Base-by-base conservation (phyloP, 2,113 vertebrate genomes). In the Uropsilus gracilis region DNA sequence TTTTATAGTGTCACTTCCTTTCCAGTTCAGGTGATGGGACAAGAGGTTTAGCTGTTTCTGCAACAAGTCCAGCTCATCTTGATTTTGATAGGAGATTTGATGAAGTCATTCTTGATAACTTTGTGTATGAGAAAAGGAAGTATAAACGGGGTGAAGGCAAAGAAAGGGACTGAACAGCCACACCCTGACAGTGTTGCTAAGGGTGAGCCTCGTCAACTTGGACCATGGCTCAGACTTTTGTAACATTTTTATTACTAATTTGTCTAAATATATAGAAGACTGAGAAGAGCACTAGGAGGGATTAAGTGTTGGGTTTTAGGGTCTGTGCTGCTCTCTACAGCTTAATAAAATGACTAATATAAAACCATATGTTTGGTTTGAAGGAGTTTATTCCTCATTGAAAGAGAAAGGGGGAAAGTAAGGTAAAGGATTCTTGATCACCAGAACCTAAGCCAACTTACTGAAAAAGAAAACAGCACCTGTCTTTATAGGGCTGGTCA, bases 201-300 rank as follows among this genome's bases (percentile, higher is more conserved):
- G 57, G 26, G 17, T 0, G 14, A 6, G 3, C 42, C 42, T 24
- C 28, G 24, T 48, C 37, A 8, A 0, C 32, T 8, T 0, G 3
- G 34, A n/a, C 32, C 14, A 46, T 76, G 17, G 2, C 17, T 24
- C 30, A 26, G 26, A 34, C 34, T 28, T 46, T 57, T 17, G 55
- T 30, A 20, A 44, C 10, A 18, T n/a, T 92, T 68, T 48, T 63
- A 9, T 39, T 57, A 63, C 10, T 39, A 14, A 68, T 8, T 10
- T 80, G 13, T 69, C 30, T 72, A 1, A 37, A 78, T 50, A 57
- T 13, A 8, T 3, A 57, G 50, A 50, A 34, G 37, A 22, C 30
- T n/a, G 24, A 59, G 44, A 61, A 44, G 18, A 32, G 85, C 18
- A 34, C 46, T 32, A 13, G 24, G 42, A 22, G 6, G 42, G 42